Evolutionary conservation across 2,113 vertebrate species (phyloP), one percentile per base, ranked within the genome.

Genomic region (Pipa parva): DNA sequence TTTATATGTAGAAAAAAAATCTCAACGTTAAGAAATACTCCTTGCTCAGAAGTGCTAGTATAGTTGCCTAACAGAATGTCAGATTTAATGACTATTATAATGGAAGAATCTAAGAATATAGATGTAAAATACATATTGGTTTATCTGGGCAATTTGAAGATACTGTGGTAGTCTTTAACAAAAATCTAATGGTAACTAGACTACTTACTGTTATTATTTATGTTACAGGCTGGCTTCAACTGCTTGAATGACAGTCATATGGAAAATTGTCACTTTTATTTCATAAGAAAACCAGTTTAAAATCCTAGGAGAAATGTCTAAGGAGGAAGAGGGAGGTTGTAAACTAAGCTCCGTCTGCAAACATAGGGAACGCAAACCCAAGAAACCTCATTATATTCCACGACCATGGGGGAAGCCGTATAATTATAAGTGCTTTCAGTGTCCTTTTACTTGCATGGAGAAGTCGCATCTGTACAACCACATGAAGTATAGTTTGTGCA

Each of bases 351-450:
- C 91, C 0, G 88, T 85, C 75, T 87, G 83, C 42, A 95, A 97
- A 65, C 92, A 93, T 51, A 95, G 97, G 64, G 94, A 95, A 20
- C 89, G 97, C 39, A 99, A 96, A 63, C 97, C 97, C 0, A 99
- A 99, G 80, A 99, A 97, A 71, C 97, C 97, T 0, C 97, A 99
- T 76, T 99, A 99, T 61, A 98, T 99, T 62, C 97, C 97, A 0
- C 83, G 97, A 42, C 97, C 97, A 0, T 97, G 96, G 92, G 97
- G 97, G 7, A 99, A 99, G 59, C 97, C 97, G 0, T 99, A 98
- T 84, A 99, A 99, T 75, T 99, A 99, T 87, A 99, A 99, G 72
- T 99, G 97, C 63, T 99, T 99, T 84, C 97, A 99, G 79, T 99
- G 97, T 8, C 97, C 97, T 10, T 99, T 99, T 86, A 99, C 97